Evolutionary conservation across 2,888 invertebrate genomes (phyloP).

Genomic region (Ommatoiulus sabulosus): DNA sequence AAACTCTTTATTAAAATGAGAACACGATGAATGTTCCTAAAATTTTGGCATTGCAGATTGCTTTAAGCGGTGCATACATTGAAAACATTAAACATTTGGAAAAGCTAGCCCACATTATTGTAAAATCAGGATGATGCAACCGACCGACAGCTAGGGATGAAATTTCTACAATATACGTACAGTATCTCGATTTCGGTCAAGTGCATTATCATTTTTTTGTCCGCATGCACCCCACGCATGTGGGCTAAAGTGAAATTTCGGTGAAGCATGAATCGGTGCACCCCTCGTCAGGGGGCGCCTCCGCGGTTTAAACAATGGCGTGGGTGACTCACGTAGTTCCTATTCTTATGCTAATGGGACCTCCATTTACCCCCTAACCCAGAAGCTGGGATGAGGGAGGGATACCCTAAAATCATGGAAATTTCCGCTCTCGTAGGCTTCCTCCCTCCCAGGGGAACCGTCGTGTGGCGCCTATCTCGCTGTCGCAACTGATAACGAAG

Average conservation of each 20-base stretch:
- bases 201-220: background rate
- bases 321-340: background rate
- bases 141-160: background rate
- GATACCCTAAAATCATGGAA: background rate
- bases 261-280: background rate
- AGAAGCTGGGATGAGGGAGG: constrained; percentile 1
- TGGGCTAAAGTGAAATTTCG: background rate
- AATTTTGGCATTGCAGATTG: too few species aligned
- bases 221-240: background rate
- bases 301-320: background rate
- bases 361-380: constrained; percentile 41
- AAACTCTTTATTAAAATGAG: too few species aligned
- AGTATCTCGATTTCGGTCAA: background rate
- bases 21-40: too few species aligned
- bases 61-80: too few species aligned
- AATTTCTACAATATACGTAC: background rate
- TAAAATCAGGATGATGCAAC: background rate
- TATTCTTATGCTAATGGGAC: background rate
- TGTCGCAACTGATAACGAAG: constrained; percentile 30
- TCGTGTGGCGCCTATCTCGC: constrained; percentile 40
- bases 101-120: background rate
- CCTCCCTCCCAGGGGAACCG: constrained; percentile 35
- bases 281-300: constrained; percentile 10
- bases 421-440: background rate
- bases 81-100: too few species aligned